Conservation (phyloP, 2,888 invertebrate genomes). For the Lampropteryx suffumata region DNA sequence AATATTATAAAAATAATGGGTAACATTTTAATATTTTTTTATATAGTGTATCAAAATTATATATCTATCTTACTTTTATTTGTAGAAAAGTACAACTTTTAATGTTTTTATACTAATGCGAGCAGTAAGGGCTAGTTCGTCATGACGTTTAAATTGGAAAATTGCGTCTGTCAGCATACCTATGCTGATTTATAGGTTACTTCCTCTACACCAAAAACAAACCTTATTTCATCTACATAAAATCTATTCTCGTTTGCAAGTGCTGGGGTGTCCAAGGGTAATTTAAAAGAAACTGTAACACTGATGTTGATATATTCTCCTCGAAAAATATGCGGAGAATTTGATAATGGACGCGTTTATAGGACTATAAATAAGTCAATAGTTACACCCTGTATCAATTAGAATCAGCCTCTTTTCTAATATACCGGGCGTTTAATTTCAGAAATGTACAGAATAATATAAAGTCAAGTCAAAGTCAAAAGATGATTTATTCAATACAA, state of each 20-base stretch:
- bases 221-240: not conserved
- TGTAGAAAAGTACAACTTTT: not conserved
- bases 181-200: conserved; percentile 37
- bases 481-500: too few relatives aligned
- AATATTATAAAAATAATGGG: too few relatives aligned
- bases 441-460: too few relatives aligned
- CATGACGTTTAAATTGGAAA: conserved; percentile 43
- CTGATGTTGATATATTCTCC: conserved; percentile 41
- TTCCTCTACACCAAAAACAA: not conserved
- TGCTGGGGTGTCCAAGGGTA: conserved; percentile 18
- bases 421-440: conserved; percentile 15
- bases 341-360: conserved; percentile 36
- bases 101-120: conserved; percentile 8
- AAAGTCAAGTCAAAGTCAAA: too few relatives aligned
- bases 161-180: conserved; percentile 38
- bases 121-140: conserved; percentile 34
- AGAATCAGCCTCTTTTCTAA: conserved; percentile 9
- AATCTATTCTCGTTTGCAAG: not conserved
- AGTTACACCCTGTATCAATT: conserved; percentile 17
- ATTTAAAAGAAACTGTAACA: conserved; percentile 43
- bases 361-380: conserved; percentile 21
- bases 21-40: conserved; percentile 6
- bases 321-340: conserved; percentile 32
- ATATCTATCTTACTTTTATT: not conserved
- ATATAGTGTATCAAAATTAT: too few relatives aligned